Conservation (phyloP, 2,888 invertebrate species). For the Lobophora halterata region DNA sequence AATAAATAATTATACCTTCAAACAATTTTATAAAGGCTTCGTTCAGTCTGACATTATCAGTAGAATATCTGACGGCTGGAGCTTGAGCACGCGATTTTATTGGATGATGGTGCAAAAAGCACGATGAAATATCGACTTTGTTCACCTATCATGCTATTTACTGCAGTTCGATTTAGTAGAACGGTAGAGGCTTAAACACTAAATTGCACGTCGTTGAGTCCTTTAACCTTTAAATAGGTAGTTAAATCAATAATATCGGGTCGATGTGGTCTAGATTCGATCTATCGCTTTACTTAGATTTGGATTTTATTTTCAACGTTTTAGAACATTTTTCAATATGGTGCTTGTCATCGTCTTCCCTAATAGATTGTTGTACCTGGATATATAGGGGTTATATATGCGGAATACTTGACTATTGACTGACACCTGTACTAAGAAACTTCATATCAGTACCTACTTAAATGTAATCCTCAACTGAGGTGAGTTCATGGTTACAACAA, state of each 20-base stretch:
- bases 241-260: too few species aligned
- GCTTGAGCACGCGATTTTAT: constrained; percentile 57
- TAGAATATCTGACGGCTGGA: constrained; percentile 48
- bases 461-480: too few species aligned
- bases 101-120: constrained; percentile 55
- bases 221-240: too few species aligned
- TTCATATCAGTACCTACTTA: too few species aligned
- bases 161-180: constrained; percentile 5
- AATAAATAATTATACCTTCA: constrained; percentile 9
- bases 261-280: too few species aligned
- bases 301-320: too few species aligned
- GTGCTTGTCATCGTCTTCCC: too few species aligned
- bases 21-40: constrained; percentile 41
- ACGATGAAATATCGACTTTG: constrained; percentile 32
- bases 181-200: constrained; percentile 1
- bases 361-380: too few species aligned
- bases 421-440: constrained; percentile 9
- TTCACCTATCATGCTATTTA: constrained; percentile 27
- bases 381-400: too few species aligned
- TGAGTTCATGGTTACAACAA: too few species aligned
- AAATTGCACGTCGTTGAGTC: constrained; percentile 1
- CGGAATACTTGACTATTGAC: constrained; percentile 42
- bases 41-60: constrained; percentile 40
- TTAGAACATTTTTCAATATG: too few species aligned
- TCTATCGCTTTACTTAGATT: too few species aligned